Base-by-base conservation (phyloP, 2,113 vertebrate genomes). In the Ciconia boyciana region DNA sequence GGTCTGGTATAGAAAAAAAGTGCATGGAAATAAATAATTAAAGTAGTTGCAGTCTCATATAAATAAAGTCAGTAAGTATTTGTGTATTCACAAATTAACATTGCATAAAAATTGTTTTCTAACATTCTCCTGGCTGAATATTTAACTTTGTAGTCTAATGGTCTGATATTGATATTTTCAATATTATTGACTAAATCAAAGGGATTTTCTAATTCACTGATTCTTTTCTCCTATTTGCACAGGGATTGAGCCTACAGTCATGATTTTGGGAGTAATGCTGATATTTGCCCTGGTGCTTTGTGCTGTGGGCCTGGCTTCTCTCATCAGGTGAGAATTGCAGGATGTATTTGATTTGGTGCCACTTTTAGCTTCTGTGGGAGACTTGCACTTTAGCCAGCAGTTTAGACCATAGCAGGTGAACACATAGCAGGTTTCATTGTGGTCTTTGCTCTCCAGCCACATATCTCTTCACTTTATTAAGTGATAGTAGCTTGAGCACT, bases 171-270 rank as follows among this genome's bases (percentile, higher is more conserved):
- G 48, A 31, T 74, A 9, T 25, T 89, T 93, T 72, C 19, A 17
- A 52, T 57, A 17, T 28, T 82, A 36, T 69, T 65, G 8, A 16
- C 28, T 76, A 48, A 87, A 78, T 64, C 29, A 55, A 64, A 71
- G 12, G 26, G 0, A 9, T 64, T 87, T 91, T 82, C 29, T 75
- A 28, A 71, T 46, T 51, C 24, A 46, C 22, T 41, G 24, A 31
- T 52, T 43, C 18, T 48, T 83, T 28, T 19, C 12, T 36, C 74
- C n/a, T 51, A 24, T 96, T 57, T 88, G 28, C 24, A 62, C 94
- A 99, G 99, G 98, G 89, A 92, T 98, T 81, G 98, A 99, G 66
- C 88, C 99, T 58, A 97, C 52, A 8, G 96, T 98, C 28, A 96
- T 99, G 89, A 96, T 99, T 17, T 87, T 98, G 46, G 96, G 97